phyloP scores from a whole-genome alignment of 2,888 invertebrate genomes.

The Rotaria macrura region DNA sequence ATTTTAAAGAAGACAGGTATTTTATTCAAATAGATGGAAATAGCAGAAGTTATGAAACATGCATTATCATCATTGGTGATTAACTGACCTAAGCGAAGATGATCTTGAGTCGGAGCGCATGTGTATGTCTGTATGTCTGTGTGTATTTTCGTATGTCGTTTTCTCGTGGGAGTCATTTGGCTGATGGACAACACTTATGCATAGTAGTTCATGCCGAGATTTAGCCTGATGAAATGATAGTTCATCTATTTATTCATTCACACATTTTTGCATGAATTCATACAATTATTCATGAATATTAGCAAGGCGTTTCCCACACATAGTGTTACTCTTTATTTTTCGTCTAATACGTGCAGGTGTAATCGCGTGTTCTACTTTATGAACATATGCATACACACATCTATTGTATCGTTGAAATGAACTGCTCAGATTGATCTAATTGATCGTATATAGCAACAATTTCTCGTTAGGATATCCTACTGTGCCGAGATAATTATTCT shows the following conservation, averaged over 20 bases:
- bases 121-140: not conserved
- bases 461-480: not conserved
- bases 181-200: not conserved
- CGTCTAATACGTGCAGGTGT: not conserved
- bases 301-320: not conserved
- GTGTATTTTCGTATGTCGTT: not conserved
- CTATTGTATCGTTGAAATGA: not conserved
- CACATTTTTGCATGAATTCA: conserved; percentile 8
- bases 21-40: not conserved
- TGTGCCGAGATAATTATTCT: not conserved
- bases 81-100: not conserved
- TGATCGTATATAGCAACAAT: not conserved
- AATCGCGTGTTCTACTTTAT: not conserved
- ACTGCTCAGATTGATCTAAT: conserved; percentile 8
- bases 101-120: not conserved
- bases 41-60: not conserved
- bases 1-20: not conserved
- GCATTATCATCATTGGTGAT: not conserved
- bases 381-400: not conserved
- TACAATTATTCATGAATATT: conserved; percentile 6
- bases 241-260: conserved; percentile 4
- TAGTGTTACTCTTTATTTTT: not conserved
- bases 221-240: not conserved
- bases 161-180: not conserved
- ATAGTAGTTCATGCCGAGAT: not conserved